These are phyloP conservation scores for Watsonalla cultraria DNA, from an alignment of 2,888 invertebrate species.

Conservation along the genomic window DNA sequence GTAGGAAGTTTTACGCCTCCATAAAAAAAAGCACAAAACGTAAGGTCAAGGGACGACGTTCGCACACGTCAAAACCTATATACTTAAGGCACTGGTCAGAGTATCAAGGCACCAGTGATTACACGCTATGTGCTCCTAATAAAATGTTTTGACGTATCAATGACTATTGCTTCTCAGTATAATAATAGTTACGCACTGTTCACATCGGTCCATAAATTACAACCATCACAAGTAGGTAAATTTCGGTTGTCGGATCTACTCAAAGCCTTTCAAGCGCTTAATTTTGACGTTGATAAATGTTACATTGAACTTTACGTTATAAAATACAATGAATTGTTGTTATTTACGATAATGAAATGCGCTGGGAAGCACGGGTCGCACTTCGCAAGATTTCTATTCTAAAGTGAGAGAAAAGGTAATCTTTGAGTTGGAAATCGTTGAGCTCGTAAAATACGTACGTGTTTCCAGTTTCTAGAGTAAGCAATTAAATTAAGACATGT, in stretches of 20 bases:
- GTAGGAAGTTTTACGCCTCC: no score
- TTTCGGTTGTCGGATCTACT: neutral
- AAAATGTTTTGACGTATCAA: neutral
- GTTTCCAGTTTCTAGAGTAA: no score
- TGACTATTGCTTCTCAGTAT: neutral
- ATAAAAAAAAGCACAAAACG: no score
- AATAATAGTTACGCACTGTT: neutral
- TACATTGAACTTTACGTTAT: neutral
- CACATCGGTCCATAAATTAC: neutral
- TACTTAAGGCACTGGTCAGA: no score
- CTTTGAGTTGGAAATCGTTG: no score
- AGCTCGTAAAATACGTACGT: no score
- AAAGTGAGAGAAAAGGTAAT: no score
- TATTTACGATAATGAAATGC: neutral
- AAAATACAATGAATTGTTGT: neutral
- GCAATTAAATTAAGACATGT: no score
- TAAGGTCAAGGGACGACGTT: no score
- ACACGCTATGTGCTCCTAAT: neutral
- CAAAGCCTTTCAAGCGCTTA: neutral
- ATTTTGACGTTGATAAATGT: conserved; percentile 2
- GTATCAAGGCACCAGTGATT: neutral
- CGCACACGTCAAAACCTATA: no score
- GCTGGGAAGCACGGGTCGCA: no score
- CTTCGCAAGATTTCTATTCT: no score
- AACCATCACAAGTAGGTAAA: neutral